These are phyloP conservation scores for Conchocele bisecta DNA, from an alignment of 2,888 invertebrate genomes.

Conservation along the genomic window DNA sequence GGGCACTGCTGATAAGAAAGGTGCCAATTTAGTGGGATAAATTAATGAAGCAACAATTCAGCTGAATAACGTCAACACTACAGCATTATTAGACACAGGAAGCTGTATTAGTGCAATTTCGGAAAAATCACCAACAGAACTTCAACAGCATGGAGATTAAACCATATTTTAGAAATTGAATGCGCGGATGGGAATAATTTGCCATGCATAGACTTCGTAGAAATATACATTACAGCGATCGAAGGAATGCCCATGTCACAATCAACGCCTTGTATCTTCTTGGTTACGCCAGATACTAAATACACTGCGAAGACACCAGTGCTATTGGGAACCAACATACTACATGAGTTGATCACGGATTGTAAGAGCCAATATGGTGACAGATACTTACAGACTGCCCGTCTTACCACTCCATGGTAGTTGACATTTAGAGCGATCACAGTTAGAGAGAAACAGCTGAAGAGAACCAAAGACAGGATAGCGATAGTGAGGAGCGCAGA, in stretches of 20 bases:
- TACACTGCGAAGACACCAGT: constrained; percentile 14
- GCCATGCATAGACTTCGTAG: constrained; percentile 22
- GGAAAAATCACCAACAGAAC: neutral
- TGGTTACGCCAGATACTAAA: constrained; percentile 16
- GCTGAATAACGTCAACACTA: constrained; percentile 2
- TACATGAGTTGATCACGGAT: neutral
- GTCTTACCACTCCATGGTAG: no score
- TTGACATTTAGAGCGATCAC: no score
- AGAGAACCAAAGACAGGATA: constrained; percentile 19
- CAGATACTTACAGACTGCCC: no score
- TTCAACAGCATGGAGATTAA: neutral
- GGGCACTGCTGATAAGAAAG: neutral
- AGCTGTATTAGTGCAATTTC: no score
- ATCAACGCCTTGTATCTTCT: neutral
- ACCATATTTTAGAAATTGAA: constrained; percentile 32
- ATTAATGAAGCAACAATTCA: constrained; percentile 13
- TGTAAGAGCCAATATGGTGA: no score
- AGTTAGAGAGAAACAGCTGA: constrained; percentile 27
- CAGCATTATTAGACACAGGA: constrained; percentile 30
- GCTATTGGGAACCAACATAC: constrained; percentile 21
- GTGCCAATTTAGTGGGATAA: constrained; percentile 9
- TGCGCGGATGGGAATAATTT: constrained; percentile 30
- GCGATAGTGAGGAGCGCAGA: constrained; percentile 32
- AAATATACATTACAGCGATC: neutral
- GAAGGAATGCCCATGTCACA: neutral